Conservation (phyloP, 2,797 vertebrate species). For the Sebastes hubbsi region DNA sequence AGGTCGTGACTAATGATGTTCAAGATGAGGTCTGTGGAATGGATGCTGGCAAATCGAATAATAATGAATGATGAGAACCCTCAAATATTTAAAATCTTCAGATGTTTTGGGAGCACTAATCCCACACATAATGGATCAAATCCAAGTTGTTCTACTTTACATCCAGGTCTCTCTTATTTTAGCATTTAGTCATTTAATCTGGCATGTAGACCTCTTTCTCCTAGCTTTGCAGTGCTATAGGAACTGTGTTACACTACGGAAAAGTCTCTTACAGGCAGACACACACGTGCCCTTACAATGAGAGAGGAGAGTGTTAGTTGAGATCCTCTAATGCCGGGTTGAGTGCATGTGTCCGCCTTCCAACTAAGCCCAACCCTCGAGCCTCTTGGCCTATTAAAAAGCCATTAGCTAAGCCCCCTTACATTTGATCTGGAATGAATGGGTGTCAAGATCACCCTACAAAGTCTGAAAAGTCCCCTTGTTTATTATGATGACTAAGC, state of each 20-base stretch:
- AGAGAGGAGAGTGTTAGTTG: conserved; percentile 37
- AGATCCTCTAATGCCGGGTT: conserved; percentile 47
- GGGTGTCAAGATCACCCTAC: conserved; percentile 57
- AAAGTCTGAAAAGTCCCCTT: conserved; percentile 46
- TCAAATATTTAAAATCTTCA: background rate
- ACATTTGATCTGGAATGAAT: conserved; percentile 80
- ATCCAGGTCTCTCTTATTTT: conserved; percentile 8
- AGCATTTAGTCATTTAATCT: conserved; percentile 17
- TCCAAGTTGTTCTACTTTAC: conserved; percentile 14
- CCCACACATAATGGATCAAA: background rate
- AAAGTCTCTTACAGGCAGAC: background rate
- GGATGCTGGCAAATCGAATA: conserved; percentile 7
- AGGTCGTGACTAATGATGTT: conserved; percentile 32
- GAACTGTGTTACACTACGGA: background rate
- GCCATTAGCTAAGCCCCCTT: conserved; percentile 88
- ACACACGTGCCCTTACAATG: conserved; percentile 21
- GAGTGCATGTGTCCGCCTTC: conserved; percentile 81
- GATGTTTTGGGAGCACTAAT: background rate
- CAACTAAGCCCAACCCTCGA: conserved; percentile 80
- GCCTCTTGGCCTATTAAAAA: conserved; percentile 89
- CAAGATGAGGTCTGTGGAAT: conserved; percentile 33
- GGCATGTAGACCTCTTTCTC: background rate
- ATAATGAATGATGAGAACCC: conserved; percentile 1
- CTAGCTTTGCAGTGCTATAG: background rate
- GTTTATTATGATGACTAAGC: conserved; percentile 39